Conservation (phyloP, 2,888 invertebrate genomes). For the Nephrotoma guestfalica region DNA sequence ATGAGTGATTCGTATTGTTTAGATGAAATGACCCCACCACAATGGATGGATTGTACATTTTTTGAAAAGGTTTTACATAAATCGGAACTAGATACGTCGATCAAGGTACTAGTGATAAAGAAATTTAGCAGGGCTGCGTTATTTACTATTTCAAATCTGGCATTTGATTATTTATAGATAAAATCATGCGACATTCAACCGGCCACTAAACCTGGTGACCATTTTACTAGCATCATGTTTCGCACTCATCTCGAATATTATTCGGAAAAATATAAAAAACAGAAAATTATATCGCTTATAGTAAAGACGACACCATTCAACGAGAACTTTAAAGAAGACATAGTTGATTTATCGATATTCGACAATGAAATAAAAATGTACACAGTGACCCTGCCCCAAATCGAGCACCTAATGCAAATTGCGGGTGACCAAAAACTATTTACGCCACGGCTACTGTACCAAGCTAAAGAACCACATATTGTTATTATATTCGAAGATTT, state of each 20-base stretch:
- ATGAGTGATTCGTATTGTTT: background rate
- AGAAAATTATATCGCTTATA: background rate
- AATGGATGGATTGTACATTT: constrained; percentile 14
- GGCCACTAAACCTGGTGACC: constrained; percentile 4
- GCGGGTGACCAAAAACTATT: background rate
- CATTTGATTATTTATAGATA: background rate
- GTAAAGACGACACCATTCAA: constrained; percentile 2
- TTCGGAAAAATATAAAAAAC: background rate
- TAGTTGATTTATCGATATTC: constrained; percentile 8
- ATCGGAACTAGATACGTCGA: constrained; percentile 7
- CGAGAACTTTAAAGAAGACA: background rate
- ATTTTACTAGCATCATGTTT: constrained; percentile 9
- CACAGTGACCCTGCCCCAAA: constrained; percentile 11
- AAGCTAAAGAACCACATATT: constrained; percentile 9
- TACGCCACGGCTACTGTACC: constrained; percentile 8
- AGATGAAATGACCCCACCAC: constrained; percentile 13
- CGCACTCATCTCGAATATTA: constrained; percentile 8
- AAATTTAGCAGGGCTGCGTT: background rate
- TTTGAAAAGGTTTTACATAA: constrained; percentile 12
- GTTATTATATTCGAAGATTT: constrained; percentile 34
- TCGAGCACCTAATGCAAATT: constrained; percentile 9
- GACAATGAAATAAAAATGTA: constrained; percentile 14
- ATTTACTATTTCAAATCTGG: background rate
- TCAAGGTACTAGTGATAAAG: constrained; percentile 2
- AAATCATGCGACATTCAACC: background rate